Conservation (phyloP, 2,888 invertebrate genomes). For the Eurytoma californica region DNA sequence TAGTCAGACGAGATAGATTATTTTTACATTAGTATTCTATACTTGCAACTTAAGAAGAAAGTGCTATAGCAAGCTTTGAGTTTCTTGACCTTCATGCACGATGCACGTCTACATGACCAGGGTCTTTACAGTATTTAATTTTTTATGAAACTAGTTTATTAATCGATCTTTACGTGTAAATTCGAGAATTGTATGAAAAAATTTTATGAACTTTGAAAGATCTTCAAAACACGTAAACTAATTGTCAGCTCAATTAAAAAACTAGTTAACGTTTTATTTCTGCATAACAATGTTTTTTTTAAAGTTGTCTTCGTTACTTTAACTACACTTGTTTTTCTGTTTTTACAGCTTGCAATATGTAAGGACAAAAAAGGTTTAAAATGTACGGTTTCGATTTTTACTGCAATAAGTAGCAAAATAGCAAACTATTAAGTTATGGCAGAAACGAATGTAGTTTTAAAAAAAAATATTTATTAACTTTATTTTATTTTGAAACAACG, state of each 20-base stretch:
- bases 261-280: too few relatives aligned
- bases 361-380: too few relatives aligned
- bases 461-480: background rate
- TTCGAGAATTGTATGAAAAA: background rate
- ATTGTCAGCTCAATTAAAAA: too few relatives aligned
- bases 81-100: conserved; percentile 42
- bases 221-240: too few relatives aligned
- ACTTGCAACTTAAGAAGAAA: conserved; percentile 14
- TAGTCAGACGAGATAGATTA: conserved; percentile 19
- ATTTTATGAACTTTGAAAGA: background rate
- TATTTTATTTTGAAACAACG: background rate
- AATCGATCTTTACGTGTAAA: conserved; percentile 13
- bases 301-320: too few relatives aligned
- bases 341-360: too few relatives aligned
- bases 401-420: too few relatives aligned
- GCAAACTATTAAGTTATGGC: too few relatives aligned
- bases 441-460: too few relatives aligned
- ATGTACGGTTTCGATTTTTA: too few relatives aligned
- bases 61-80: conserved; percentile 22
- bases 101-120: background rate
- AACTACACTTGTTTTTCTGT: too few relatives aligned
- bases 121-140: conserved; percentile 28
- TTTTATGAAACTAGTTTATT: conserved; percentile 4
- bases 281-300: too few relatives aligned
- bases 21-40: conserved; percentile 25